Evolutionary conservation across 2,888 invertebrate species (phyloP), one percentile per base, ranked within the genome.

Genomic region (Eristalinus sepulchralis): DNA sequence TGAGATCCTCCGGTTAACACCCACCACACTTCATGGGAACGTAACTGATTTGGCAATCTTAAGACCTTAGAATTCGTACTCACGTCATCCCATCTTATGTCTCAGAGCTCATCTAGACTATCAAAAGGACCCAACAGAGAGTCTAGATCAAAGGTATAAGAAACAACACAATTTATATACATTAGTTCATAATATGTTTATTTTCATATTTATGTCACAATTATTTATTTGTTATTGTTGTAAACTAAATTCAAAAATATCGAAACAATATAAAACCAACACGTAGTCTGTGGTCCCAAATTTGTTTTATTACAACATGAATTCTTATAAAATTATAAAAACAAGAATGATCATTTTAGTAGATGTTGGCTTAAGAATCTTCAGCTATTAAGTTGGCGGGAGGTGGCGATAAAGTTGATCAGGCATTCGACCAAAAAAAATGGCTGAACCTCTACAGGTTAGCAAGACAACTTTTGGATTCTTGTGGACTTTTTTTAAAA

Each of bases 201-300:
- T 20, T 63, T 34, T 34, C 20, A 55, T 60, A 59, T 59, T 55
- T 66, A 13, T 57, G 59, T 66, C 36, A 75, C 31, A 76, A 22
- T 33, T 47, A 76, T 67, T 64, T 67, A 24, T 22, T 33, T 33
- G 17, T 17, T 36, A 0, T n/a, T 64, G 27, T 55, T 33, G 17
- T 33, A 67, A 60, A 47, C 1, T 22, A 59, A 60, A 27, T 60
- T 34, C 31, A 31, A 59, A 59, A 63, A 22, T 8, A 36, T 66
- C 27, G 11, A 75, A 76, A 67, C 55, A 68, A 76, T 60, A 72
- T 63, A 76, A 78, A 62, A 81, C 81, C 75, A 81, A 81, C 75
- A 81, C 63, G 39, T 63, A 81, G 81, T 68, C 68, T 81, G 68
- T 81, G 81, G 81, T 81, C 81, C 81, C 81, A 63, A 67, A 81